phyloP scores from a whole-genome alignment of 2,888 invertebrate genomes.

The Trissolcus brochymenae region DNA sequence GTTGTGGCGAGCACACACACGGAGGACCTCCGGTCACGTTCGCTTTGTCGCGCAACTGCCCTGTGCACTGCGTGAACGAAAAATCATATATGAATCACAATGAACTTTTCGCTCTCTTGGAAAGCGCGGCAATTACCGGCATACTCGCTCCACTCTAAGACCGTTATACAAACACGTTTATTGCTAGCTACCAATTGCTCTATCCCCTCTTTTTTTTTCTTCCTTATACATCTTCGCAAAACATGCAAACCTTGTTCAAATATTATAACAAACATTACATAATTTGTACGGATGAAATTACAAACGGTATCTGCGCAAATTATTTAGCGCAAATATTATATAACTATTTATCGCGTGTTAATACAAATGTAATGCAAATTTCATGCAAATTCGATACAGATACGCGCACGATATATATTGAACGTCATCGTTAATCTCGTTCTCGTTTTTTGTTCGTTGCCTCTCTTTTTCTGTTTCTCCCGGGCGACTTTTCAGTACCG shows the following conservation, averaged over 20 bases:
- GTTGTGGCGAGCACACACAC: constrained; percentile 16
- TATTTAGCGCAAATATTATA: constrained; percentile 1
- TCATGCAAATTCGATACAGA: background rate
- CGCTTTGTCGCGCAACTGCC: constrained; percentile 4
- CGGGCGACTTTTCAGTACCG: too few species aligned
- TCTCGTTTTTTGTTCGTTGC: background rate
- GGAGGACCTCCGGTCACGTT: constrained; percentile 43
- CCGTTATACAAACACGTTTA: too few species aligned
- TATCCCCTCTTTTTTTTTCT: too few species aligned
- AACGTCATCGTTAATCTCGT: background rate
- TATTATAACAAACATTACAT: too few species aligned
- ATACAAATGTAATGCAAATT: constrained; percentile 3
- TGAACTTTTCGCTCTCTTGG: constrained; percentile 4
- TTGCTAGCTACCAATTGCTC: too few species aligned
- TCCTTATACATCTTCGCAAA: too few species aligned
- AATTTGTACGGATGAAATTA: too few species aligned
- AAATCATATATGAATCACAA: constrained; percentile 16
- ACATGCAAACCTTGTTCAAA: too few species aligned
- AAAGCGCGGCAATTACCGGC: constrained; percentile 22
- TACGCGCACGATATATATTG: background rate
- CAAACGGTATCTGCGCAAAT: too few species aligned
- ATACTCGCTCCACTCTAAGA: background rate
- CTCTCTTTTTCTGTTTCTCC: background rate
- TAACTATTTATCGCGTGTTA: background rate
- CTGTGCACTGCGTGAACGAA: too few species aligned